phyloP scores from a whole-genome alignment of 2,113 vertebrate species.

The Megaceryle torquata region DNA sequence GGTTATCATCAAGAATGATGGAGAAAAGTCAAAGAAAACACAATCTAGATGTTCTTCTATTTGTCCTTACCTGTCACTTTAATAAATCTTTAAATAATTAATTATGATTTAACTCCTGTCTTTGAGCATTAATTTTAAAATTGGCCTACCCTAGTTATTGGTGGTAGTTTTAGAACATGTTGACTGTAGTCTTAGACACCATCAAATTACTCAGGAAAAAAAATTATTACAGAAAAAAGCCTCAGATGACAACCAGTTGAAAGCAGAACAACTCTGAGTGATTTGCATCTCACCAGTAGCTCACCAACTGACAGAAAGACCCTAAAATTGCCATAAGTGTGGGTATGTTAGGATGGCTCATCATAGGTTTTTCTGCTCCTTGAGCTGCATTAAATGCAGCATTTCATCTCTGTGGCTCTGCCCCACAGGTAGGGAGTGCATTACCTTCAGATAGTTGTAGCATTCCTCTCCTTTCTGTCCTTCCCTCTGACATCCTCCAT shows the following conservation, averaged over 20 bases:
- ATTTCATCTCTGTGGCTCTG: neutral
- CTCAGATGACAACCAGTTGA: neutral
- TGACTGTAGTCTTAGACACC: neutral
- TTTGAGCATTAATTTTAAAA: neutral
- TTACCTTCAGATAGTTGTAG: neutral
- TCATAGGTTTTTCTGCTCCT: neutral
- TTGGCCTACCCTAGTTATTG: neutral
- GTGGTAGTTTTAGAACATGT: neutral
- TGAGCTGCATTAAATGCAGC: neutral
- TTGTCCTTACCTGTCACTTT: neutral
- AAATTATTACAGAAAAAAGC: neutral
- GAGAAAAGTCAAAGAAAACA: neutral
- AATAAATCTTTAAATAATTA: neutral
- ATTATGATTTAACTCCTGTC: neutral
- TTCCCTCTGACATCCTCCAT: neutral
- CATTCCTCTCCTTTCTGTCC: neutral
- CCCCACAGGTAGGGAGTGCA: neutral
- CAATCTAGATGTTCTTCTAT: too few relatives aligned
- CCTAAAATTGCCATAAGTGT: accelerated
- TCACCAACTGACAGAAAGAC: neutral
- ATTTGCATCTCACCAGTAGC: neutral
- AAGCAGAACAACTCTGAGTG: neutral
- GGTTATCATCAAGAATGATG: neutral
- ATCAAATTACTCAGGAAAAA: neutral
- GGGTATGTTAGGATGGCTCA: neutral